Evolutionary conservation across 2,113 vertebrate species (phyloP).

Genomic region (Bettongia penicillata): DNA sequence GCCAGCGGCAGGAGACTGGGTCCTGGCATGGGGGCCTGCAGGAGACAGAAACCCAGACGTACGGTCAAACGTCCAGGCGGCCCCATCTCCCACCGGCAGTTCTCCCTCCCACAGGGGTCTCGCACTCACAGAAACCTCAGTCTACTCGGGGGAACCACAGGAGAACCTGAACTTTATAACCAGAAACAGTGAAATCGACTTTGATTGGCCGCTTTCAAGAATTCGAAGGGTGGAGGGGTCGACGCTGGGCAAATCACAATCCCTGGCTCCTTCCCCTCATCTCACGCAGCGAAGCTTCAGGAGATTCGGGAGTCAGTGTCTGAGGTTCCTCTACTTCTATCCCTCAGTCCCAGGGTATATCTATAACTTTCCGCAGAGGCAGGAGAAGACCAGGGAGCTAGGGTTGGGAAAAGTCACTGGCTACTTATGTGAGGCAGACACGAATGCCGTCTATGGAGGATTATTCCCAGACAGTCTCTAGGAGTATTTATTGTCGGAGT

Average conservation of each 20-base stretch:
- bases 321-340: neutral
- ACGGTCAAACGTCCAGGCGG: neutral
- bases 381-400: neutral
- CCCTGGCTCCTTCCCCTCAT: neutral
- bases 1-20: slow-evolving; percentile 71
- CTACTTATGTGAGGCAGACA: neutral
- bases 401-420: neutral
- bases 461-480: neutral
- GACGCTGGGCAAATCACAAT: neutral
- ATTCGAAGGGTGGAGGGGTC: neutral
- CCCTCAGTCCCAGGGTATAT: neutral
- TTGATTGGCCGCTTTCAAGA: neutral
- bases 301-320: neutral
- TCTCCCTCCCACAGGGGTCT: slow-evolving; percentile 71
- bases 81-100: slow-evolving; percentile 35
- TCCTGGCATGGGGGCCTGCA: neutral
- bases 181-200: neutral
- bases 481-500: neutral
- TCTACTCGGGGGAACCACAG: neutral
- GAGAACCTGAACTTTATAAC: neutral
- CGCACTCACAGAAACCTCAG: slow-evolving; percentile 37
- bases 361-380: neutral
- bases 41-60: neutral
- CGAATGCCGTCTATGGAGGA: neutral
- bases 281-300: neutral